A percentile compares a stretch with the other conserved stretches of the same genome.
These are phyloP conservation scores for Ooceraea biroi DNA, from an alignment of 1,140 invertebrate genomes.

Conservation along the genomic window DNA sequence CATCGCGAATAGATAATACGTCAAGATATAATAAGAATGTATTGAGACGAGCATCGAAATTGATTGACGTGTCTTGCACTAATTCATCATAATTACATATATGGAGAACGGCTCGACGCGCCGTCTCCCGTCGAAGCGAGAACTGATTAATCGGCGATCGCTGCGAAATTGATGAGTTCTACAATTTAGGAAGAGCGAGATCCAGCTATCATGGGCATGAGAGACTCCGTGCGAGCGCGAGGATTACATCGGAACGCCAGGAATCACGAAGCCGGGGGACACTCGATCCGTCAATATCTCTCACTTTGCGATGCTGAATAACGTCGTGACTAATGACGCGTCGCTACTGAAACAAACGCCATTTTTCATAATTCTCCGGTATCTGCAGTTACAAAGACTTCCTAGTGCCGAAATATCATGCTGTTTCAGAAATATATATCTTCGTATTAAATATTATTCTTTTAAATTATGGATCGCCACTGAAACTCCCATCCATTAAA, in stretches of 20 bases:
- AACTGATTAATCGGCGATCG: slow-evolving; percentile 35
- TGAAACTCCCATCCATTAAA: no score
- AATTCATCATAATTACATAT: slow-evolving; percentile 42
- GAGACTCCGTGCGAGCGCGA: neutral
- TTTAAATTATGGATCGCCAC: no score
- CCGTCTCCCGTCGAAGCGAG: neutral
- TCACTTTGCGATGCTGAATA: slow-evolving; percentile 1
- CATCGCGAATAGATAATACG: slow-evolving; percentile 23
- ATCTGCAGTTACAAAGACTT: neutral
- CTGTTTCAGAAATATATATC: neutral
- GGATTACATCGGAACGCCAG: neutral
- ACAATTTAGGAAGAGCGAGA: slow-evolving; percentile 1
- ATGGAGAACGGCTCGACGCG: neutral
- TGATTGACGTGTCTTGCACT: slow-evolving; percentile 22
- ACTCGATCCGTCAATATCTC: neutral
- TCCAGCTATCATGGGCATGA: neutral
- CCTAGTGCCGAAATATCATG: neutral
- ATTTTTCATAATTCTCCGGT: neutral
- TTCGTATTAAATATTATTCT: neutral
- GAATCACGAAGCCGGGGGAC: neutral
- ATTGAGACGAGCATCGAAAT: slow-evolving; percentile 20
- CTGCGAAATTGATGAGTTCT: slow-evolving; percentile 18
- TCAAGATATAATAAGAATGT: slow-evolving; percentile 20
- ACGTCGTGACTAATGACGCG: slow-evolving; percentile 6
- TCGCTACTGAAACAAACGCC: neutral